Base-by-base conservation (phyloP, 2,888 invertebrate genomes). In the Rhynchonema sp. region DNA sequence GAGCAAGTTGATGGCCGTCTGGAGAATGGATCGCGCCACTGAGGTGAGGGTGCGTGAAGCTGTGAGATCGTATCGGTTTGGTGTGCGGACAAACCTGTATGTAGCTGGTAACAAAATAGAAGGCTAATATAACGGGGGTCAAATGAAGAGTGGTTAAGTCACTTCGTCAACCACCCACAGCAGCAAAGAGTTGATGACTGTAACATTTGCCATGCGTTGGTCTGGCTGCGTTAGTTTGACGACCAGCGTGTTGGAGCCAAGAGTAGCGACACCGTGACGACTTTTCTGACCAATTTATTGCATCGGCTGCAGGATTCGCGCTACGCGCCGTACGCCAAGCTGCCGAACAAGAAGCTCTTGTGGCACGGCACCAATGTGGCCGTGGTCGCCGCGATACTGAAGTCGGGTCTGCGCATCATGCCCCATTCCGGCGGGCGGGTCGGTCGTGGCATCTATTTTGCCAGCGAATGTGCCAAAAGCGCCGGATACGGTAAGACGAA, bases 361-460 rank as follows among this genome's bases (percentile, higher is more conserved):
- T 76, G 76, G 76, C 76, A 76, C 64, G 76, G 76, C 22, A 76
- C 76, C 22, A 75, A 70, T 64, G 74, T 76, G 23, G 76, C 76
- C 27, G 76, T 77, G 17, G 76, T 77, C 60, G 75, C 75, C 1
- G 76, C 76, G 64, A 76, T 76, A 62, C 66, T 76, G 63, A 74
- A 75, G 63, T 68, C 71, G 58, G 76, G 76, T 2, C 67, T 76
- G n/a, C 69, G 76, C 20, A 76, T 76, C 61, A 77, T 76, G 76
- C 76, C 76, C 20, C 76, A 76, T 67, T 74, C 74, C 64, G 76
- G 76, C 1, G 76, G 76, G 0, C 62, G 74, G 25, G 76, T 76
- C 1, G 76, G 76, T 13, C 64, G 66, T 53, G 77, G 77, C 17
- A 75, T 77, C 59, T 77, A 77, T 66, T 76, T 77, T 67, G 77